Conservation (phyloP, 2,888 invertebrate genomes). For the Teleiodes luculella region DNA sequence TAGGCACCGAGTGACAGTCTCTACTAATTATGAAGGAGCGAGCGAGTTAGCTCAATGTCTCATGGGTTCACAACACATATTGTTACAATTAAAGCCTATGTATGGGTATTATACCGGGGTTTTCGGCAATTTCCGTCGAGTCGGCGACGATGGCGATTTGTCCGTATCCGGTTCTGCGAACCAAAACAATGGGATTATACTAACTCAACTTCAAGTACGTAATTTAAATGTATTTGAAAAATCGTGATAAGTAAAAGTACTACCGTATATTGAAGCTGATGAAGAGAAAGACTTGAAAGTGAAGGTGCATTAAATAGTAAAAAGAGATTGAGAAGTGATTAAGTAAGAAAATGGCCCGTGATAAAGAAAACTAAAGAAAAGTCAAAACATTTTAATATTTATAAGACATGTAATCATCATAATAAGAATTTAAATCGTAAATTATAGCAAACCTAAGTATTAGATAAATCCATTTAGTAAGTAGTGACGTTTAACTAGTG, state of each 20-base stretch:
- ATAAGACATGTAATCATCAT: too few relatives aligned
- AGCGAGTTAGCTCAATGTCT: conserved; percentile 61
- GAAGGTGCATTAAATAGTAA: conserved; percentile 30
- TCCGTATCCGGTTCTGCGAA: conserved; percentile 90
- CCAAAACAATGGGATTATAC: conserved; percentile 59
- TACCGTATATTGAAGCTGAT: conserved; percentile 38
- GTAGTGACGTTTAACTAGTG: not conserved
- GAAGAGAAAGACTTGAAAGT: conserved; percentile 36
- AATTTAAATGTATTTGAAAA: not conserved
- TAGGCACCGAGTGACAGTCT: conserved; percentile 76
- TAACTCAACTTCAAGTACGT: conserved; percentile 20
- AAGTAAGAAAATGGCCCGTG: conserved; percentile 14
- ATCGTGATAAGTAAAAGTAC: conserved; percentile 17
- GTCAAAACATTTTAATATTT: too few relatives aligned
- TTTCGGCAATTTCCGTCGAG: conserved; percentile 96
- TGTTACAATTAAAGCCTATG: conserved; percentile 75
- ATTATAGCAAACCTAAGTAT: too few relatives aligned
- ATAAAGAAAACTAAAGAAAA: conserved; percentile 17
- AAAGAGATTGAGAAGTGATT: conserved; percentile 15
- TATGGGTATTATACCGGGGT: conserved; percentile 93
- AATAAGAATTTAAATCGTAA: too few relatives aligned
- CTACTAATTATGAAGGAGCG: conserved; percentile 65
- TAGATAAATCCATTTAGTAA: not conserved
- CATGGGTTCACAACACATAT: conserved; percentile 79
- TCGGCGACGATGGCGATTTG: conserved; percentile 93